These are phyloP conservation scores for Petrophora chlorosata DNA, from an alignment of 2,888 invertebrate genomes.

Conservation along the genomic window DNA sequence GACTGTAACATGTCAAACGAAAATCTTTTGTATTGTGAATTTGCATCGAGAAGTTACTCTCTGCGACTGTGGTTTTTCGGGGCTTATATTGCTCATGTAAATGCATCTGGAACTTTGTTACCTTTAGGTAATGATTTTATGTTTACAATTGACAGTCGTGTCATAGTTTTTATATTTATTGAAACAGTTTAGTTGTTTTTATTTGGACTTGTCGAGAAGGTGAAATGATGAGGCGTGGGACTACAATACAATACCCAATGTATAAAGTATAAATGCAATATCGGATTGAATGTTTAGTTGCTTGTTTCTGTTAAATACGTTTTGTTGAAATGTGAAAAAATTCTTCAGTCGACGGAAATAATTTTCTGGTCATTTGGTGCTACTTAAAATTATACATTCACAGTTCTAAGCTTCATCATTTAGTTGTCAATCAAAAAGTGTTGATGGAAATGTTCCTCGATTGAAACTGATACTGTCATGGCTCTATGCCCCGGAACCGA, in stretches of 20 bases:
- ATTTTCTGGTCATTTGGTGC: slow-evolving; percentile 40
- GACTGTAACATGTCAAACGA: no score
- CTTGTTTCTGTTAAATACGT: slow-evolving; percentile 3
- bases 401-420: slow-evolving; percentile 34
- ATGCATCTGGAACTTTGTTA: slow-evolving; percentile 25
- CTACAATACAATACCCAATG: slow-evolving; percentile 8
- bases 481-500: slow-evolving; percentile 5
- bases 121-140: slow-evolving; percentile 35
- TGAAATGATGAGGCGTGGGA: slow-evolving; percentile 33
- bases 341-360: slow-evolving; percentile 28
- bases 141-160: slow-evolving; percentile 31
- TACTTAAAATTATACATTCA: slow-evolving; percentile 32
- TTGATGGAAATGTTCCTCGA: slow-evolving; percentile 33
- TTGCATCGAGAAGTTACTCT: slow-evolving; percentile 6
- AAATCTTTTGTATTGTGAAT: no score
- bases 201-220: slow-evolving; percentile 22
- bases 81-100: slow-evolving; percentile 15
- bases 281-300: slow-evolving; percentile 1
- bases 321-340: neutral
- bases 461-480: slow-evolving; percentile 21
- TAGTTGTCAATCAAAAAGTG: slow-evolving; percentile 27
- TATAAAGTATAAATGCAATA: slow-evolving; percentile 3
- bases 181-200: slow-evolving; percentile 24
- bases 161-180: slow-evolving; percentile 35
- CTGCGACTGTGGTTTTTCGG: neutral